A percentile compares a stretch with the other conserved stretches of the same genome.
Evolutionary conservation across 2,113 vertebrate genomes (phyloP).

Genomic region (Coracopsis vasa): DNA sequence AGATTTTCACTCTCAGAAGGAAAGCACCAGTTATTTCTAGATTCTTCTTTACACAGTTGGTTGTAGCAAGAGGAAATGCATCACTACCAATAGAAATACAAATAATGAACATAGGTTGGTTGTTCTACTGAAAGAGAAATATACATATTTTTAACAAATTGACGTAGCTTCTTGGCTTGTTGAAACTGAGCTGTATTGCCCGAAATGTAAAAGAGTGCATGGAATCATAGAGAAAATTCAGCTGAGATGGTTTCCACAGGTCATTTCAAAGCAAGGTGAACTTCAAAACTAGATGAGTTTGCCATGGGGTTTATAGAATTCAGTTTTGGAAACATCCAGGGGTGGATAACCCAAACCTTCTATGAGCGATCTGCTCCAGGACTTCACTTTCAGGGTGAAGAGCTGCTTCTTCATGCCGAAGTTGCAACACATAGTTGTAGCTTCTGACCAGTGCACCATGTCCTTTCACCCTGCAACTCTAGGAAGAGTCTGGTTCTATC

Average conservation of each 20-base stretch:
- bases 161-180: neutral
- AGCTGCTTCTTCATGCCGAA: neutral
- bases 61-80: neutral
- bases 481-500: neutral
- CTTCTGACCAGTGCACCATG: rapidly evolving
- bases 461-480: neutral
- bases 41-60: neutral
- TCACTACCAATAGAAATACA: neutral
- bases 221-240: neutral
- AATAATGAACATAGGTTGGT: neutral
- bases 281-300: neutral
- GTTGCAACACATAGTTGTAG: neutral
- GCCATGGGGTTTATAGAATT: neutral
- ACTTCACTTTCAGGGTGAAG: neutral
- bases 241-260: neutral
- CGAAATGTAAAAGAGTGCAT: neutral
- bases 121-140: neutral
- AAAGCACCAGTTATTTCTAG: neutral
- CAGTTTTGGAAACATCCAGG: neutral
- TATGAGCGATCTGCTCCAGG: neutral
- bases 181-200: neutral
- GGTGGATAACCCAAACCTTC: neutral
- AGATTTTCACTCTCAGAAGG: neutral
- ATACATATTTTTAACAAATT: neutral
- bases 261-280: neutral